Evolutionary conservation across 2,888 invertebrate genomes (phyloP).

Genomic region (Clivina fossor): DNA sequence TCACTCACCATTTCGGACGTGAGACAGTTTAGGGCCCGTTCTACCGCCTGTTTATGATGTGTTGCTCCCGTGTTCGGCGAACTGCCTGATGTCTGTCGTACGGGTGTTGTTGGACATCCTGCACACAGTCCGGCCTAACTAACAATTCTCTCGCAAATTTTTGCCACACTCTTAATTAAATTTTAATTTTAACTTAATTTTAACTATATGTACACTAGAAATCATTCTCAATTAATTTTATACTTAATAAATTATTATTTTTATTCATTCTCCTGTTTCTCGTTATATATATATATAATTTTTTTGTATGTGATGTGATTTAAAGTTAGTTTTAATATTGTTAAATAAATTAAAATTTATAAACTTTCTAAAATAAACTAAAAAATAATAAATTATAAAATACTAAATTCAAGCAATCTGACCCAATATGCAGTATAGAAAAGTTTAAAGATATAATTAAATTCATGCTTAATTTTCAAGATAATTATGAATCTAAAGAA

Average conservation of each 20-base stretch:
- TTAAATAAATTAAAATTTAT: constrained; percentile 13
- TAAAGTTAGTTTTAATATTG: constrained; percentile 18
- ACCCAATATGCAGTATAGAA: no score
- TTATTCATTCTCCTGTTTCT: not conserved
- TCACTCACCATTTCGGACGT: constrained; percentile 83
- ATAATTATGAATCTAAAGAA: no score
- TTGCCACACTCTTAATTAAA: no score
- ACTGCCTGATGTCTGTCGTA: constrained; percentile 54
- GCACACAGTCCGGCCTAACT: constrained; percentile 44
- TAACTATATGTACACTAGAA: not conserved
- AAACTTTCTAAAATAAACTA: no score
- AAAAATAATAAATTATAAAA: no score
- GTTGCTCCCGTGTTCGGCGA: constrained; percentile 46
- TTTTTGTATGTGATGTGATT: constrained; percentile 21
- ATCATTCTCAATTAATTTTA: not conserved
- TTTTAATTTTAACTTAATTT: no score
- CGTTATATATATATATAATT: not conserved
- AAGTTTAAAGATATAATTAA: no score
- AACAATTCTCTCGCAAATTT: constrained; percentile 8
- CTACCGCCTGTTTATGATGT: constrained; percentile 63
- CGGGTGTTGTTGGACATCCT: constrained; percentile 66
- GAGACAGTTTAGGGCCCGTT: constrained; percentile 76
- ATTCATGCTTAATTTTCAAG: no score
- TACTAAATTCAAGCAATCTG: no score
- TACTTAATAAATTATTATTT: not conserved